Evolutionary conservation across 1,140 invertebrate species (phyloP), one percentile per base, ranked within the genome.

Genomic region (Agrilus planipennis): DNA sequence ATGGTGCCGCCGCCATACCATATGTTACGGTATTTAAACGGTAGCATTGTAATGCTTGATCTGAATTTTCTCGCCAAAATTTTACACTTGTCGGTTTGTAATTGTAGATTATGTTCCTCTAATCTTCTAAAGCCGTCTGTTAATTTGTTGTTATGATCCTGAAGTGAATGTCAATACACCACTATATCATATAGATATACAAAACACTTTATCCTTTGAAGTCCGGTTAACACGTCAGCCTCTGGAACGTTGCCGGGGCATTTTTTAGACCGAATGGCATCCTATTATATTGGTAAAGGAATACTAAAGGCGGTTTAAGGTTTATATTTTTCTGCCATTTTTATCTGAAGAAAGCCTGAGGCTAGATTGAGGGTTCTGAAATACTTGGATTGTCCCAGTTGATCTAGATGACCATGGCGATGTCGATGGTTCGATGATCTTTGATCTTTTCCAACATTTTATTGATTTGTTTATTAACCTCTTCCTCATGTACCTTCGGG

Each of bases 171-270:
- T 4, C 45, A 42, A 32, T 52, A 65, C 7, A 65, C 42, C 9
- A 69, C 45, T 2, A 64, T 56, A 42, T 67, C 64, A 35, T 68
- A 64, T 30, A 65, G 30, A 32, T 67, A 69, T 1, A 63, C 55
- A 32, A 60, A 51, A 41, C 53, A 51, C 17, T 47, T 31, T 16
- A 42, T 45, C 6, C 47, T 47, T 42, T 55, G 35, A 6, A 65
- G 41, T 5, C 55, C 57, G 5, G 41, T 31, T n/a, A 69, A 42
- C 0, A 64, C 45, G 64, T 62, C 16, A 52, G 7, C 32, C 56
- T 15, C 39, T 62, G 52, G 45, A 66, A 65, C 19, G 36, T 46
- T 2, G 44, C 45, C 2, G 55, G 51, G 2, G 51, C 51, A 28
- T 47, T 54, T 37, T 54, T 57, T 6, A 63, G 34, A 7, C 62